Percentiles rank a stretch among this genome's conserved stretches.
These are phyloP conservation scores for Argopecten irradians DNA, from an alignment of 1,140 invertebrate species.

Conservation along the genomic window DNA sequence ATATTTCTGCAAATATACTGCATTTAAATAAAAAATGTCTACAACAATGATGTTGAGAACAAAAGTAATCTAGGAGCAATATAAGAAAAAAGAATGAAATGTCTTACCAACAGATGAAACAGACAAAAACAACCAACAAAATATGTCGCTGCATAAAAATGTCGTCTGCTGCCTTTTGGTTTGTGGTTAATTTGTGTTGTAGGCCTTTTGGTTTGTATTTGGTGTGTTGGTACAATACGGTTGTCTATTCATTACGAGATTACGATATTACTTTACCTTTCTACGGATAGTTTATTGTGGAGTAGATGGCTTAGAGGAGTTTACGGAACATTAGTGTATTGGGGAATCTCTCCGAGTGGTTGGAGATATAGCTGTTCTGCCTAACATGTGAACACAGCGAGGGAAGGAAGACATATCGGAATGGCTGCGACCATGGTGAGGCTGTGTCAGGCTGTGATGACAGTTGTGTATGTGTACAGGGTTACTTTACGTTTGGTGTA, in stretches of 20 bases:
- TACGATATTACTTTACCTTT: neutral
- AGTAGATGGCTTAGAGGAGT: slow-evolving; percentile 14
- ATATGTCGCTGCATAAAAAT: too few species aligned
- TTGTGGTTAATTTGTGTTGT: too few species aligned
- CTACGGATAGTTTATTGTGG: neutral
- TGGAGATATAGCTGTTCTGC: neutral
- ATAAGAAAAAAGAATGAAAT: too few species aligned
- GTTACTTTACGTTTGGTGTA: neutral
- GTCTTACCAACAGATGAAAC: too few species aligned
- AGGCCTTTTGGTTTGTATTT: neutral
- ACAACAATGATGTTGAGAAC: too few species aligned
- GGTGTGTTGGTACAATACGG: neutral
- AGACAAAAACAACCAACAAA: too few species aligned
- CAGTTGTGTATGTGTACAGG: neutral
- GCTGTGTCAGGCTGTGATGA: neutral
- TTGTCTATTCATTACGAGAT: neutral
- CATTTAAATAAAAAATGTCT: too few species aligned
- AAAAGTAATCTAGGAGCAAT: too few species aligned
- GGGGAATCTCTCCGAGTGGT: neutral
- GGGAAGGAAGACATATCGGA: neutral
- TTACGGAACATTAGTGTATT: neutral
- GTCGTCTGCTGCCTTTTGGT: too few species aligned
- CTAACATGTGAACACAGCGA: neutral
- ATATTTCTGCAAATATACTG: too few species aligned
- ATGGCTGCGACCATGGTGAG: neutral